Evolutionary conservation across 2,797 vertebrate genomes (phyloP), one percentile per base, ranked within the genome.

Genomic region (Margarornis squamiger): DNA sequence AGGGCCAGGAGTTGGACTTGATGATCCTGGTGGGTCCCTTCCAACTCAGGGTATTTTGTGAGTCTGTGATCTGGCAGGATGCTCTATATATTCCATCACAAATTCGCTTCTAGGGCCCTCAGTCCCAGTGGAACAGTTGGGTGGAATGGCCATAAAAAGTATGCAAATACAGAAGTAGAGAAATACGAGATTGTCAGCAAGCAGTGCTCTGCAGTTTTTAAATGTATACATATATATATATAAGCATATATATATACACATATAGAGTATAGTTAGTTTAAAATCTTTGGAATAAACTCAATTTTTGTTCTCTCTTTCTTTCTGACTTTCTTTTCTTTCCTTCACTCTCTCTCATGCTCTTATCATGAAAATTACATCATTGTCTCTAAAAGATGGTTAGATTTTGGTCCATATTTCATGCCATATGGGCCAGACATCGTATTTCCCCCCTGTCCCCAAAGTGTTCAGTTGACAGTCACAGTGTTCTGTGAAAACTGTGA

Each of bases 251-350:
- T 97, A 95, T 95, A 97, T 97, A 97, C 48, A 95, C 71, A 94
- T 66, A 90, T 96, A 98, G 88, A 98, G 97, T 98, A 98, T 80
- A 89, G 97, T 97, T 98, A 97, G 96, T 97, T 98, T 98, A 94
- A 98, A 97, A 98, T 98, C 98, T 98, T 98, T 98, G 98, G 98
- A 98, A 98, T 98, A 97, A 98, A 98, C 85, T 96, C 66, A 93
- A 95, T 97, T 97, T 97, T 96, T 59, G 79, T 70, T 90, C 65
- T 95, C 65, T 72, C 68, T 83, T 48, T 73, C 86, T 92, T 43
- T 85, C 86, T 77, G 51, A 46, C 73, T 72, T 93, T 45, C 72
- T 72, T 62, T 93, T 89, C 90, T 96, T 90, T 97, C 95, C 87
- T 81, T 88, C 88, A 68, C 29, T 84, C 85, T 93, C 95, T 97